Conservation (phyloP, 1,140 invertebrate species). For the Wiebesia pumilae region DNA sequence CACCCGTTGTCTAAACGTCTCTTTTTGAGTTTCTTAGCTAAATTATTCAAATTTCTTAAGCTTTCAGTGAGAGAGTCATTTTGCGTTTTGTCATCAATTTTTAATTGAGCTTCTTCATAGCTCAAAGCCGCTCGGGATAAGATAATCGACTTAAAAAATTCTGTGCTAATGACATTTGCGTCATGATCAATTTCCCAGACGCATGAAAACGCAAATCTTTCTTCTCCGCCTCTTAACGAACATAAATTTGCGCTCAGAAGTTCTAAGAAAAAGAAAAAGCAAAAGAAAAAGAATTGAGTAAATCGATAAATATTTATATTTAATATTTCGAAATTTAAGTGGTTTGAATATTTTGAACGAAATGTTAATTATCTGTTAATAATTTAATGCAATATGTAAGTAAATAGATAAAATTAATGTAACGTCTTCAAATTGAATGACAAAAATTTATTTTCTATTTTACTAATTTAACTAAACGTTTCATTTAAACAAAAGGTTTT, state of each 20-base stretch:
- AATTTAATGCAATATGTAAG: no score
- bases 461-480: no score
- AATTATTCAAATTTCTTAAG: conserved; percentile 85
- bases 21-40: conserved; percentile 94
- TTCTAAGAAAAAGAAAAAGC: conserved; percentile 72
- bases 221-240: conserved; percentile 89
- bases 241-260: conserved; percentile 94
- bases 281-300: background rate
- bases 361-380: no score
- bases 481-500: no score
- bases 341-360: no score
- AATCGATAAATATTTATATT: background rate
- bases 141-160: conserved; percentile 96
- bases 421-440: no score
- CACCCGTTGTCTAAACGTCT: conserved; percentile 91
- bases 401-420: no score
- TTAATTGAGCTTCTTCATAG: conserved; percentile 95
- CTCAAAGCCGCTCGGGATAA: conserved; percentile 91
- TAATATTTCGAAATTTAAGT: no score
- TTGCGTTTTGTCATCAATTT: conserved; percentile 88
- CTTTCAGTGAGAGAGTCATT: conserved; percentile 86
- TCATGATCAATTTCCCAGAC: conserved; percentile 92
- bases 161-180: conserved; percentile 88
- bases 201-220: conserved; percentile 94
- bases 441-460: no score